These are phyloP conservation scores for Leptopilina boulardi DNA, from an alignment of 1,140 invertebrate species.

Conservation along the genomic window DNA sequence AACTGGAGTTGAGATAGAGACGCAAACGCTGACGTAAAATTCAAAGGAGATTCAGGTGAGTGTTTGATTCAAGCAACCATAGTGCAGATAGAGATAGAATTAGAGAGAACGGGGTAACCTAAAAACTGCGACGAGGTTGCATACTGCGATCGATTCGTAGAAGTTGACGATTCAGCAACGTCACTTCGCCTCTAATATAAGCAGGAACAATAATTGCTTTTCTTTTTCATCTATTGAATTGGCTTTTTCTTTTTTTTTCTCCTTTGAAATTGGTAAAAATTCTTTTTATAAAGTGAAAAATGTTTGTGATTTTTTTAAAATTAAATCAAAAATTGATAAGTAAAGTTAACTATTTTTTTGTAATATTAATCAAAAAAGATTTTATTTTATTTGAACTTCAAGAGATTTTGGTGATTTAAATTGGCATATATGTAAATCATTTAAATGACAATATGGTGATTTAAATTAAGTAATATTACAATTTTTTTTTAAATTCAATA, in stretches of 20 bases:
- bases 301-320: too few species aligned
- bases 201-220: not conserved
- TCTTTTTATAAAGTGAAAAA: too few species aligned
- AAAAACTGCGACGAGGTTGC: constrained; percentile 32
- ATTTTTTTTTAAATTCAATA: too few species aligned
- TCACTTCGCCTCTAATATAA: constrained; percentile 19
- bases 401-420: too few species aligned
- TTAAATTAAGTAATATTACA: too few species aligned
- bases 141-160: constrained; percentile 27
- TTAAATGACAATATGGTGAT: too few species aligned
- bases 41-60: constrained; percentile 30
- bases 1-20: constrained; percentile 14
- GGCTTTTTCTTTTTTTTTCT: not conserved
- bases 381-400: too few species aligned
- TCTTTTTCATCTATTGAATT: not conserved
- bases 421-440: too few species aligned
- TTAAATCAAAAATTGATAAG: too few species aligned
- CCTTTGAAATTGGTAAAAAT: too few species aligned
- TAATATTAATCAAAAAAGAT: too few species aligned
- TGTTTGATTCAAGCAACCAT: not conserved
- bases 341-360: too few species aligned
- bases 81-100: not conserved
- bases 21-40: constrained; percentile 22
- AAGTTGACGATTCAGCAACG: constrained; percentile 32
- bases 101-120: constrained; percentile 26